phyloP scores from a whole-genome alignment of 2,113 vertebrate genomes.

The Uria lomvia region DNA sequence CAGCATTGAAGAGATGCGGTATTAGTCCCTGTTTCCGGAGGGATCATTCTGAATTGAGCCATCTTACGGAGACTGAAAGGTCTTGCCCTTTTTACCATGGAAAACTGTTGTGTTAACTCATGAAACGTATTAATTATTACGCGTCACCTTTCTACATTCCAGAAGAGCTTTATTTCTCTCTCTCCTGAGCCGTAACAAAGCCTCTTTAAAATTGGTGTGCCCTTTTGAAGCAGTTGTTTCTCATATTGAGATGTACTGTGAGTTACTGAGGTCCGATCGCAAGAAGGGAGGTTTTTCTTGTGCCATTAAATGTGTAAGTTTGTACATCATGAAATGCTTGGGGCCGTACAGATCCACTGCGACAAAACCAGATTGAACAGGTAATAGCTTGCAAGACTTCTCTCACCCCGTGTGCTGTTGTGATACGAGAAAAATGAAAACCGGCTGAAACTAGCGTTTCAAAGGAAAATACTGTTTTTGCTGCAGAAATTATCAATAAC shows the following conservation, averaged over 20 bases:
- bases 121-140: constrained; percentile 57
- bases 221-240: constrained; percentile 75
- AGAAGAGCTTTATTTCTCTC: constrained; percentile 71
- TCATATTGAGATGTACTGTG: constrained; percentile 82
- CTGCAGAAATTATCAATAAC: constrained; percentile 65
- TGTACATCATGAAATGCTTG: constrained; percentile 15
- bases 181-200: constrained; percentile 69
- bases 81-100: constrained; percentile 70
- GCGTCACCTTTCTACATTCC: constrained; percentile 78
- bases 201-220: constrained; percentile 65
- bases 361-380: constrained; percentile 14
- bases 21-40: constrained; percentile 67
- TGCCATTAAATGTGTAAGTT: constrained; percentile 68
- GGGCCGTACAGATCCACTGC: constrained; percentile 43
- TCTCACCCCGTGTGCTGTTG: neutral
- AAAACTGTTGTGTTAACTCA: constrained; percentile 73
- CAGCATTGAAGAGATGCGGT: constrained; percentile 29
- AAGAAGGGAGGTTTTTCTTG: constrained; percentile 72
- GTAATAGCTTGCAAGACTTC: constrained; percentile 1
- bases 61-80: constrained; percentile 70
- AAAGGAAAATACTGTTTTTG: constrained; percentile 43
- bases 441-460: constrained; percentile 12
- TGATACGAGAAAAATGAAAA: constrained; percentile 20
- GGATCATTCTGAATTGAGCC: constrained; percentile 75
- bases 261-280: constrained; percentile 60